Evolutionary conservation across 1,140 invertebrate genomes (phyloP).

Genomic region (Eciton burchellii): DNA sequence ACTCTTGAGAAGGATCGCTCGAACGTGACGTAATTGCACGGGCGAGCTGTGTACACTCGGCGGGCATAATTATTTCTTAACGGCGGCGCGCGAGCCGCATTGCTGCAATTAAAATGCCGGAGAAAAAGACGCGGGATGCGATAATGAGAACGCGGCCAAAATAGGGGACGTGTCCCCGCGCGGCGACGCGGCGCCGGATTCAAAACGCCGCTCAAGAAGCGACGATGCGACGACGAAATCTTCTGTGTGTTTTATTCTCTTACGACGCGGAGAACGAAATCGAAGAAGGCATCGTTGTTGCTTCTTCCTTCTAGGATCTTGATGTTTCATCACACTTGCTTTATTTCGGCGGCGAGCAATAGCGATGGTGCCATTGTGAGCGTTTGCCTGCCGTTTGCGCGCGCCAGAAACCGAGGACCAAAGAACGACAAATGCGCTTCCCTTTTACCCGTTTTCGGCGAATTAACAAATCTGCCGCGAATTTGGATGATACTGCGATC

Average conservation of each 20-base stretch:
- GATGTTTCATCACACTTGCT: too few relatives aligned
- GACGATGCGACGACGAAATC: not conserved
- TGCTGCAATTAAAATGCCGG: constrained; percentile 76
- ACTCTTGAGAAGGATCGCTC: constrained; percentile 57
- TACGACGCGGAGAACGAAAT: not conserved
- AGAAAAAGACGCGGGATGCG: constrained; percentile 66
- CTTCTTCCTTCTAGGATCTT: too few relatives aligned
- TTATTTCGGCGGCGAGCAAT: too few relatives aligned
- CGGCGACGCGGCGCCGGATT: constrained; percentile 40
- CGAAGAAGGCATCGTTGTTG: not conserved
- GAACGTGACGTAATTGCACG: constrained; percentile 44
- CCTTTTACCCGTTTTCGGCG: too few relatives aligned
- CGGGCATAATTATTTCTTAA: constrained; percentile 76
- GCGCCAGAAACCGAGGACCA: too few relatives aligned
- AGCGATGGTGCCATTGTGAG: too few relatives aligned
- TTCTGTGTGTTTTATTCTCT: not conserved
- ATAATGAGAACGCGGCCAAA: constrained; percentile 67
- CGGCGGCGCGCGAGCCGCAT: constrained; percentile 62
- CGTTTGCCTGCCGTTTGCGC: too few relatives aligned
- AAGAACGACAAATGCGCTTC: too few relatives aligned
- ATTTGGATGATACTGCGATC: too few relatives aligned
- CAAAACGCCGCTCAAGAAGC: constrained; percentile 58
- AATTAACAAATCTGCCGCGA: too few relatives aligned
- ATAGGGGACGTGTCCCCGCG: constrained; percentile 64
- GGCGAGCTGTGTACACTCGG: constrained; percentile 8